Base-by-base conservation (phyloP, 2,797 vertebrate genomes). In the Sphenodon punctatus region DNA sequence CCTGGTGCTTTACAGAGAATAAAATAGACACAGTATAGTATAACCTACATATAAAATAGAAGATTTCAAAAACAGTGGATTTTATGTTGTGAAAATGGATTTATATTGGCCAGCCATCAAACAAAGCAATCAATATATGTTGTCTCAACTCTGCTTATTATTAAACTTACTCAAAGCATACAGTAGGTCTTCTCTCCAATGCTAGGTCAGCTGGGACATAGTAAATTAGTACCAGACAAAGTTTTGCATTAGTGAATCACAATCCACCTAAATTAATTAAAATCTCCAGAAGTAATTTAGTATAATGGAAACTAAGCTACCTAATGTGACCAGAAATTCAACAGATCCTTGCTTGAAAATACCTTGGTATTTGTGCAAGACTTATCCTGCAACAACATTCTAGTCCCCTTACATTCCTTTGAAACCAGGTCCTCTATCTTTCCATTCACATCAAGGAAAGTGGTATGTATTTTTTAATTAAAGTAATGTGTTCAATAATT, bases 101-200 rank as follows among this genome's bases (percentile, higher is more conserved):
- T 27, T 53, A n/a, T 17, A 15, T 51, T 13, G 36, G 32, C 10
- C 32, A 34, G 36, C 4, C 58, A 30, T 20, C 55, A 36, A 12
- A 12, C 34, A 53, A 56, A 56, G 53, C 19, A 56, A 53, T 34
- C 17, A 34, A 34, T 34, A 12, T 4, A 5, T 0, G 0, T 64
- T 43, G 56, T n/a, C 15, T 30, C n/a, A n/a, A n/a, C n/a, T n/a
- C n/a, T n/a, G n/a, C n/a, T n/a, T n/a, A n/a, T n/a, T n/a, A n/a
- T n/a, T n/a, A n/a, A n/a, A n/a, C n/a, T n/a, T n/a, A n/a, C n/a
- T n/a, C n/a, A n/a, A 49, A 20, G 63, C 25, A 74, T 82, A 53
- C 0, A 69, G 6, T 3, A 20, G 17, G 36, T 34, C 70, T n/a
- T n/a, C n/a, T n/a, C n/a, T n/a, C n/a, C n/a, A 8, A 2, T 15